Base-by-base conservation (phyloP, 1,140 invertebrate species). In the Drosophila tristis region DNA sequence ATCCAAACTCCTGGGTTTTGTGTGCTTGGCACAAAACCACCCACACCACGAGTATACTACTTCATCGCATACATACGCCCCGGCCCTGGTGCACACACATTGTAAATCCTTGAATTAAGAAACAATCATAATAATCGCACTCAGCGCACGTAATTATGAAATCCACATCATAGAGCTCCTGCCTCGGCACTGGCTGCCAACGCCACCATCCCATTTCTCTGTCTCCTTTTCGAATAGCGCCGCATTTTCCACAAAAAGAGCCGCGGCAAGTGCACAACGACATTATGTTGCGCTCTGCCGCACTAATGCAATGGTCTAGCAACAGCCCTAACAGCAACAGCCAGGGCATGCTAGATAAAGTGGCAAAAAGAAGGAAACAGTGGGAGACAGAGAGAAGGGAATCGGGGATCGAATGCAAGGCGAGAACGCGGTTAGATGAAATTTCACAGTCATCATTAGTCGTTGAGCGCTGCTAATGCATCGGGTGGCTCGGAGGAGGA, bases 61-160 rank as follows among this genome's bases (percentile, higher is more conserved):
- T 26, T 2, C 25, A 16, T 45, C 16, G 29, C 60, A 65, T 44
- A 35, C 11, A 64, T 47, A 16, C 23, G 20, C 25, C 15, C 26
- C 9, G 26, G 20, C 71, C 11, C 35, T 39, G 11, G 35, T 13
- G 51, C 58, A 49, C 56, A 60, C 56, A 73, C 53, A 78, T 71
- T 71, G 72, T 71, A 72, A 78, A 78, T 76, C 67, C 64, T 68
- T 79, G 73, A 79, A 79, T 79, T 79, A 79, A 79, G 76, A 79
- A 79, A 79, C 76, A 79, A 79, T 79, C 67, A 73, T 75, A 65
- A 72, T 72, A 76, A 74, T 79, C 74, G 74, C 59, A 76, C 72
- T 76, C 76, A 76, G 62, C 74, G 72, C 61, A 75, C 76, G 76
- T 79, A 79, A 79, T 76, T 79, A 79, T 76, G 62, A 65, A 75